Base-by-base conservation (phyloP, 2,113 vertebrate species). In the Tringa solitaria region DNA sequence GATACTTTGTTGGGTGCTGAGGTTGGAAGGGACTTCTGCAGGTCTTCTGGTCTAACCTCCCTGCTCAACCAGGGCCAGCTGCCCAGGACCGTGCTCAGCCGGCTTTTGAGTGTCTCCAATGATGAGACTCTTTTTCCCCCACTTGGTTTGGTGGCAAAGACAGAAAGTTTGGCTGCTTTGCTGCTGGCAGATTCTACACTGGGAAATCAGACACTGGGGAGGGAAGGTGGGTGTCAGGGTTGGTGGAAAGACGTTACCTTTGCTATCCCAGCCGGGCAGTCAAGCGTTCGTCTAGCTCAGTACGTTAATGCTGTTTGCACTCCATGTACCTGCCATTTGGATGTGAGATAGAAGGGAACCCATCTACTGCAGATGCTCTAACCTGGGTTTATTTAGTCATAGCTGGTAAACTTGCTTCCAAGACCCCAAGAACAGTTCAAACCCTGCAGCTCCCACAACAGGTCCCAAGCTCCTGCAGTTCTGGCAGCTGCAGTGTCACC, bases 121-220 rank as follows among this genome's bases (percentile, higher is more conserved):
- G 57, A 32, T 23, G 10, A 87, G 73, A 45, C 0, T 3, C 33
- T 48, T 59, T 59, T 74, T 48, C 12, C 46, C 53, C 41, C 21
- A 35, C 73, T 43, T 48, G 46, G 48, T 87, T 73, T 43, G 26
- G 35, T 61, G 54, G n/a, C 51, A 73, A 81, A 89, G 45, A 74
- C 48, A 91, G 61, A 61, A 84, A 91, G 60, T 64, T 77, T 78
- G 76, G 35, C 48, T 93, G 56, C 64, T 80, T 81, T 64, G 79
- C 90, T 90, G 73, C 68, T 79, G 77, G 80, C 77, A 64, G 82
- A 76, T 82, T 70, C 65, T 92, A n/a, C 48, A 18, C 65, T 33
- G 32, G 48, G 86, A 57, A 64, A 64, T 48, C 9, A 68, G 56
- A 43, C 80, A 35, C 0, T 17, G 41, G 35, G 35, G 24, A 64